phyloP scores from a whole-genome alignment of 2,888 invertebrate genomes.

The Zygothrica quintamaculata region DNA sequence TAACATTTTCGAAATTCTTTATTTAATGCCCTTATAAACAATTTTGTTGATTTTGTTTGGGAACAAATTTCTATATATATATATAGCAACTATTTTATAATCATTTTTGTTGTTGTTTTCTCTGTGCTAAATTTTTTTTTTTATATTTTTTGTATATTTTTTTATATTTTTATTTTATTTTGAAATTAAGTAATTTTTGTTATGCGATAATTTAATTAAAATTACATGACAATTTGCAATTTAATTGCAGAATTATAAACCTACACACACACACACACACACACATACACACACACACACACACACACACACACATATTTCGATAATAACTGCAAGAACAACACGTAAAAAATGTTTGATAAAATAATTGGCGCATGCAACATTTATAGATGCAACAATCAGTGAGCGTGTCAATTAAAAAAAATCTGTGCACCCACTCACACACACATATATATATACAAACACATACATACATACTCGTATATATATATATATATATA shows the following conservation, averaged over 20 bases:
- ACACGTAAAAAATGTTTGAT: slow-evolving; percentile 14
- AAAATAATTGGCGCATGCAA: slow-evolving; percentile 59
- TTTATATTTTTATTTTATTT: background rate
- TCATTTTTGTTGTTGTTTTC: too few relatives aligned
- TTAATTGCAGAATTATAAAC: slow-evolving; percentile 52
- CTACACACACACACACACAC: slow-evolving; percentile 19
- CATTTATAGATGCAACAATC: slow-evolving; percentile 30
- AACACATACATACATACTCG: background rate
- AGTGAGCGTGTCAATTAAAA: slow-evolving; percentile 51
- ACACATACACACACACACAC: slow-evolving; percentile 7
- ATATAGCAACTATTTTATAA: too few relatives aligned
- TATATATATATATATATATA: slow-evolving; percentile 1
- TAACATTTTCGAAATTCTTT: too few relatives aligned
- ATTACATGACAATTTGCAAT: slow-evolving; percentile 55
- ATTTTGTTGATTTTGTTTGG: too few relatives aligned
- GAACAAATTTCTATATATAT: too few relatives aligned
- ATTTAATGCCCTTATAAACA: too few relatives aligned
- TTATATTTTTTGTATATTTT: too few relatives aligned
- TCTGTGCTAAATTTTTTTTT: too few relatives aligned
- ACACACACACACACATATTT: slow-evolving; percentile 14
- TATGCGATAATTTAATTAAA: slow-evolving; percentile 62
- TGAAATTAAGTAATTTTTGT: slow-evolving; percentile 6
- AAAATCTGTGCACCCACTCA: slow-evolving; percentile 2
- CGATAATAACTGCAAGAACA: slow-evolving; percentile 23
- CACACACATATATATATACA: background rate